A percentile compares a stretch with the other conserved stretches of the same genome.
These are phyloP conservation scores for Brachionus angularis DNA, from an alignment of 1,140 invertebrate species.

Conservation along the genomic window DNA sequence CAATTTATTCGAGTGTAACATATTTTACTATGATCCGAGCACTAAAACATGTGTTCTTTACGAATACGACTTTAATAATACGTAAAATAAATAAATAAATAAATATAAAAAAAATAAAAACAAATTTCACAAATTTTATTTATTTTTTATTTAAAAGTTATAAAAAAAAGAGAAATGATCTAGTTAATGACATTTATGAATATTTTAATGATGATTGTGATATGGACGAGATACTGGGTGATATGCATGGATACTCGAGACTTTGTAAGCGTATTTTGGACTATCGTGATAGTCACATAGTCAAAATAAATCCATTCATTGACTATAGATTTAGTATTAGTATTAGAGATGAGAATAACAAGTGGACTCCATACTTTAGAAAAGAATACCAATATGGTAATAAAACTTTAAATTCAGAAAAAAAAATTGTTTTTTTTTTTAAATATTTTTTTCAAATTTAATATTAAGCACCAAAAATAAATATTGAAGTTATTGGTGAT, in stretches of 20 bases:
- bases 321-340: constrained; percentile 38
- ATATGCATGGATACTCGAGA: constrained; percentile 16
- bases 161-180: background rate
- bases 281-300: constrained; percentile 6
- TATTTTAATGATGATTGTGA: constrained; percentile 38
- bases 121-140: background rate
- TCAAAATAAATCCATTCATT: constrained; percentile 27
- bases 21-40: constrained; percentile 17
- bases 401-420: background rate
- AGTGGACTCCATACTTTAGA: constrained; percentile 23
- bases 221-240: constrained; percentile 26
- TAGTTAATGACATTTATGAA: constrained; percentile 18
- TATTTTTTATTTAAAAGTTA: background rate
- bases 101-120: background rate
- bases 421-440: background rate
- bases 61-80: constrained; percentile 29
- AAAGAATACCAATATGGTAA: constrained; percentile 32
- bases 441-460: background rate
- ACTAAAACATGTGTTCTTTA: constrained; percentile 21
- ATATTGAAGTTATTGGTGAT: constrained; percentile 12
- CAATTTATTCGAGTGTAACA: constrained; percentile 26
- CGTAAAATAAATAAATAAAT: background rate
- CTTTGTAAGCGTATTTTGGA: constrained; percentile 19
- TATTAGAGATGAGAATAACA: background rate
- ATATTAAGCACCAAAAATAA: background rate